phyloP scores from a whole-genome alignment of 2,888 invertebrate genomes.

The Chymomyza fuscimana region DNA sequence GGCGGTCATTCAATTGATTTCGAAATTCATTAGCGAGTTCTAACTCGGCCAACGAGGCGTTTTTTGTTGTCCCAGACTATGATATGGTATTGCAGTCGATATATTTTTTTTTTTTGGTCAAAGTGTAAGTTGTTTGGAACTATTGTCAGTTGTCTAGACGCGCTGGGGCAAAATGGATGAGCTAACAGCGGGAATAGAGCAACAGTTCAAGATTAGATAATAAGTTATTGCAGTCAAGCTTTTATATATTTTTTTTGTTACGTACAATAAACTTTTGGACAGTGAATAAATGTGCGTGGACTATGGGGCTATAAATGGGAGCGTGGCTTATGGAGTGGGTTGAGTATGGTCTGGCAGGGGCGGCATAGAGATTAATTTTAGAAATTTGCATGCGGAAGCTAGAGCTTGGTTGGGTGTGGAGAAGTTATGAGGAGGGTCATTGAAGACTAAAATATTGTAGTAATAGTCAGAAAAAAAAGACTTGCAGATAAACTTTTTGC shows the following conservation, averaged over 20 bases:
- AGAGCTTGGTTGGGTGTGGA: no score
- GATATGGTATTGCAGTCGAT: not conserved
- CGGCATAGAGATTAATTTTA: no score
- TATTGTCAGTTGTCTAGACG: not conserved
- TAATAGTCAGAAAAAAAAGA: no score
- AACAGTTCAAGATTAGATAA: slow-evolving; percentile 65
- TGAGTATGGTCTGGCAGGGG: not conserved
- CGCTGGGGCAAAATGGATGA: slow-evolving; percentile 49
- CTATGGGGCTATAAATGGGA: not conserved
- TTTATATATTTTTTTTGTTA: not conserved
- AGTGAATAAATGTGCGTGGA: not conserved
- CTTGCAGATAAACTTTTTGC: no score
- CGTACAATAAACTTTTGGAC: not conserved
- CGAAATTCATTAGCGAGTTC: slow-evolving; percentile 66
- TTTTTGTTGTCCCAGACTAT: not conserved
- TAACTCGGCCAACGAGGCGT: slow-evolving; percentile 53
- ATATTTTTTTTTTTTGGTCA: not conserved
- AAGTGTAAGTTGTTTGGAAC: not conserved
- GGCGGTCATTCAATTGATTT: slow-evolving; percentile 66
- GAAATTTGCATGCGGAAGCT: no score
- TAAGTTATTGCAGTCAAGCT: slow-evolving; percentile 42
- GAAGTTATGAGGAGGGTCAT: no score
- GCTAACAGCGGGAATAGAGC: slow-evolving; percentile 68
- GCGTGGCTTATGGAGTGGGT: not conserved
- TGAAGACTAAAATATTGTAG: no score